These are phyloP conservation scores for Cataglyphis albicans DNA, from an alignment of 2,888 invertebrate genomes.

Conservation along the genomic window DNA sequence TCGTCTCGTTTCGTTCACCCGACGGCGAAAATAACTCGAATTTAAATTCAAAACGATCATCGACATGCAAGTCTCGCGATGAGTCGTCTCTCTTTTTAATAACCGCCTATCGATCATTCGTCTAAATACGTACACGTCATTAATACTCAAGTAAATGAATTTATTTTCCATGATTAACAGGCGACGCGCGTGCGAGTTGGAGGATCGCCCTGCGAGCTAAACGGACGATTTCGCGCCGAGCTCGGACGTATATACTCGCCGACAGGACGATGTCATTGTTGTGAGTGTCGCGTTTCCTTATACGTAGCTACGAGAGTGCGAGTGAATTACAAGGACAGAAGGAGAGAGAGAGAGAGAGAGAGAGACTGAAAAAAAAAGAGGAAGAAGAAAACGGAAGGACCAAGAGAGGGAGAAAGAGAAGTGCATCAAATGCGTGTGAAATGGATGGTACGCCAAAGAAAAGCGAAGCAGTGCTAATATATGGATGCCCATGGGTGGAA, in stretches of 20 bases:
- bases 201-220: conserved; percentile 28
- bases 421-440: conserved; percentile 82
- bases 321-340: conserved; percentile 56
- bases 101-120: background rate
- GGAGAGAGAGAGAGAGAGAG: conserved; percentile 12
- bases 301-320: conserved; percentile 18
- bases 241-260: background rate
- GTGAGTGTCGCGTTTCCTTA: conserved; percentile 40
- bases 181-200: conserved; percentile 32
- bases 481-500: conserved; percentile 86
- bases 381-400: conserved; percentile 39
- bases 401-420: conserved; percentile 55
- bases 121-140: conserved; percentile 31
- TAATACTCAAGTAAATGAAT: conserved; percentile 41
- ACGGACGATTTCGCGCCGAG: conserved; percentile 4
- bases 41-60: conserved; percentile 27
- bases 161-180: conserved; percentile 45
- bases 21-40: background rate
- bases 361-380: conserved; percentile 19
- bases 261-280: conserved; percentile 34
- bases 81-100: conserved; percentile 14
- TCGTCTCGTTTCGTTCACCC: background rate
- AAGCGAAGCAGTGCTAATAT: conserved; percentile 84
- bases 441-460: conserved; percentile 85
- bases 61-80: conserved; percentile 16